phyloP scores from a whole-genome alignment of 2,797 vertebrate species.

The Sebastes itinus region DNA sequence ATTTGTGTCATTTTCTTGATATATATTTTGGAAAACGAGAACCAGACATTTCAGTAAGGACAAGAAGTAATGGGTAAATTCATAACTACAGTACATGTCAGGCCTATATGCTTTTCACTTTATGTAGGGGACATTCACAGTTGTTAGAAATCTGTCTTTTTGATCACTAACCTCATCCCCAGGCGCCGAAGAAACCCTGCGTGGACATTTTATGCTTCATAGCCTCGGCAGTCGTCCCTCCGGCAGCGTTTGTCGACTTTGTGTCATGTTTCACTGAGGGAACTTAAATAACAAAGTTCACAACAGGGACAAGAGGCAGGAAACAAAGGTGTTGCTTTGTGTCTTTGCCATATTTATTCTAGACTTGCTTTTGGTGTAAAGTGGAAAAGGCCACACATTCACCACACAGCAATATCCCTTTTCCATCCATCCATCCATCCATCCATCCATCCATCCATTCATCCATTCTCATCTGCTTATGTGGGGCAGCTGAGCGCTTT shows the following conservation, averaged over 20 bases:
- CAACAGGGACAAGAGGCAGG: background rate
- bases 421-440: background rate
- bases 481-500: too few relatives aligned
- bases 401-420: background rate
- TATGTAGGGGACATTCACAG: background rate
- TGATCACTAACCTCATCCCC: conserved; percentile 2
- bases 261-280: background rate
- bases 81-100: background rate
- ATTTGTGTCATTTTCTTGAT: background rate
- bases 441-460: background rate
- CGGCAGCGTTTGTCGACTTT: background rate
- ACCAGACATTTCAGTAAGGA: background rate
- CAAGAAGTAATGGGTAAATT: background rate
- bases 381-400: background rate
- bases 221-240: background rate
- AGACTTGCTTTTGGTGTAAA: background rate
- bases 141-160: background rate
- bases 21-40: background rate
- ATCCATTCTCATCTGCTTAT: background rate
- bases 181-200: background rate
- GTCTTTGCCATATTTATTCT: background rate
- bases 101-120: background rate
- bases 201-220: background rate
- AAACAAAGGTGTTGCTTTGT: background rate
- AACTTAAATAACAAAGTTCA: conserved; percentile 18